Evolutionary conservation across 37 sponge, comb jelly and placozoan genomes (phyloP).

Genomic region (Cliona cf. orientalis): DNA sequence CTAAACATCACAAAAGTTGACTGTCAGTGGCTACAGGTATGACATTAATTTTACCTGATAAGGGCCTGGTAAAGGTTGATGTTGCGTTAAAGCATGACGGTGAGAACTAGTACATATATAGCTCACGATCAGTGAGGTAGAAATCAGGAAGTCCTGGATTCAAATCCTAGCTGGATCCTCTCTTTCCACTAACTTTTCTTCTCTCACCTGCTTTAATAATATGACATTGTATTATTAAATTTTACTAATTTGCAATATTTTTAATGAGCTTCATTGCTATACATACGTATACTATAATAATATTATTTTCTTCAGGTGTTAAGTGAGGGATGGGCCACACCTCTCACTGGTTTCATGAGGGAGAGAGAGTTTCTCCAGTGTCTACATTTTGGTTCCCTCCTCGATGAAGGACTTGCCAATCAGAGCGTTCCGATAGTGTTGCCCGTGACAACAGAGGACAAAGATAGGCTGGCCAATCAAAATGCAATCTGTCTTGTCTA

Average conservation of each 20-base stretch:
- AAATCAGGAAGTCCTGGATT: too few relatives aligned
- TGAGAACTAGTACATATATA: too few relatives aligned
- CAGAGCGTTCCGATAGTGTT: constrained; percentile 95
- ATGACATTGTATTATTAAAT: too few relatives aligned
- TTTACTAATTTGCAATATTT: too few relatives aligned
- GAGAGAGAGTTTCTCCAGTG: constrained; percentile 96
- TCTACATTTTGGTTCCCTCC: constrained; percentile 87
- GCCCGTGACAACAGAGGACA: constrained; percentile 78
- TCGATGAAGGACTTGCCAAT: constrained; percentile 83
- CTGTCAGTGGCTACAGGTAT: constrained; percentile 94
- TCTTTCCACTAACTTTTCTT: too few relatives aligned
- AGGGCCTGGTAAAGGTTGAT: too few relatives aligned
- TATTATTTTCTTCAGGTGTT: constrained; percentile 64
- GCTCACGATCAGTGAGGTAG: too few relatives aligned
- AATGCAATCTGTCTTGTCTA: constrained; percentile 79
- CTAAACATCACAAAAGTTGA: constrained; percentile 87
- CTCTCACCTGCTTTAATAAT: too few relatives aligned
- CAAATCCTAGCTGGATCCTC: too few relatives aligned
- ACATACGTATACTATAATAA: neutral
- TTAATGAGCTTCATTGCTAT: too few relatives aligned
- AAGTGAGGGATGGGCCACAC: constrained; percentile 98
- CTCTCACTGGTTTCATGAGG: constrained; percentile 96
- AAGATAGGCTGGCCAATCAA: constrained; percentile 65
- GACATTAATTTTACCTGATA: neutral
- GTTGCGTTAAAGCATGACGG: too few relatives aligned